A percentile compares a stretch with the other conserved stretches of the same genome.
These are phyloP conservation scores for Pyrocoelia pectoralis DNA, from an alignment of 2,888 invertebrate species.

Conservation along the genomic window DNA sequence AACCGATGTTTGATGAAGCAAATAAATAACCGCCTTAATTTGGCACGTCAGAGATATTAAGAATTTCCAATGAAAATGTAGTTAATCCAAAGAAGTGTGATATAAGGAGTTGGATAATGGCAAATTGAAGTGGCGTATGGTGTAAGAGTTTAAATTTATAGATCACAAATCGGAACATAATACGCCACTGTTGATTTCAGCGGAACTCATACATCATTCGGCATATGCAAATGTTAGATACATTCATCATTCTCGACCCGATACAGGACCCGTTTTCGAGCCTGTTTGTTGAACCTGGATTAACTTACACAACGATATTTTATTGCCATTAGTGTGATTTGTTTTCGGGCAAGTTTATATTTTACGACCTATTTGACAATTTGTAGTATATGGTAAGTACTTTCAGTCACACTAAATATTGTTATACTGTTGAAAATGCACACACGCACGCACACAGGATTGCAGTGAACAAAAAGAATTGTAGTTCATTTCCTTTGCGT, in stretches of 20 bases:
- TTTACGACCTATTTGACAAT: slow-evolving; percentile 34
- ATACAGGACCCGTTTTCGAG: slow-evolving; percentile 41
- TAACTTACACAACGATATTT: slow-evolving; percentile 53
- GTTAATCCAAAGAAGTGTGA: slow-evolving; percentile 28
- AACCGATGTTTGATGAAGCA: slow-evolving; percentile 6
- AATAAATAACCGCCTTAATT: slow-evolving; percentile 25
- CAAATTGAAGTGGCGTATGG: slow-evolving; percentile 53
- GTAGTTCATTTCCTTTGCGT: too few relatives aligned
- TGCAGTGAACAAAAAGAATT: too few relatives aligned
- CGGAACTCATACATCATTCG: slow-evolving; percentile 59
- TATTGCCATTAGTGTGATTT: slow-evolving; percentile 52
- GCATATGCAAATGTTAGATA: slow-evolving; percentile 58
- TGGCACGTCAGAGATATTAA: slow-evolving; percentile 22
- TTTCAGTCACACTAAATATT: background rate
- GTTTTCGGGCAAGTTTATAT: slow-evolving; percentile 50
- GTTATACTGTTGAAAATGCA: too few relatives aligned
- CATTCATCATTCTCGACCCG: slow-evolving; percentile 55
- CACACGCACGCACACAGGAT: too few relatives aligned
- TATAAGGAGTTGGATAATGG: slow-evolving; percentile 47
- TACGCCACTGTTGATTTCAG: slow-evolving; percentile 58
- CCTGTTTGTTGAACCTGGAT: slow-evolving; percentile 41
- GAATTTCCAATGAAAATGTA: slow-evolving; percentile 29
- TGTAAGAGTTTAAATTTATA: slow-evolving; percentile 51
- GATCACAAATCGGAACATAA: slow-evolving; percentile 57
- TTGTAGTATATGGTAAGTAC: background rate